These are phyloP conservation scores for Drosophila repletoides DNA, from an alignment of 1,140 invertebrate genomes.

Conservation along the genomic window DNA sequence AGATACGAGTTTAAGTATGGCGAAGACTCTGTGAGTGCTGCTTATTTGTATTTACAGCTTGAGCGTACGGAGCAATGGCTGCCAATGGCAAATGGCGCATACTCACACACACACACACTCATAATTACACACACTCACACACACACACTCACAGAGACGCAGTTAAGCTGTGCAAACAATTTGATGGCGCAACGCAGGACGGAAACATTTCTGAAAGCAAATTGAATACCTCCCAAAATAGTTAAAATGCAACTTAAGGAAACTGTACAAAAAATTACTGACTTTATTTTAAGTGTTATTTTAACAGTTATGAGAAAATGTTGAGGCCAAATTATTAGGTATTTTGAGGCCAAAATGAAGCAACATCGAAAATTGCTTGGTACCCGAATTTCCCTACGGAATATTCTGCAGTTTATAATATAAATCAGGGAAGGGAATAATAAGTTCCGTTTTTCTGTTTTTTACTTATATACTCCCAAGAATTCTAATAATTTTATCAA, in stretches of 20 bases:
- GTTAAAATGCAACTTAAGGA: conserved; percentile 19
- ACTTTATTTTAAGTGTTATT: conserved; percentile 10
- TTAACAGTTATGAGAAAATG: no score
- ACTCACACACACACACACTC: conserved; percentile 28
- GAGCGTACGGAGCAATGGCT: conserved; percentile 46
- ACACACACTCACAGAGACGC: not conserved
- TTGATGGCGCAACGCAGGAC: conserved; percentile 37
- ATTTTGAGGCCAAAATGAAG: no score
- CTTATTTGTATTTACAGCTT: conserved; percentile 62
- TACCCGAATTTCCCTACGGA: no score
- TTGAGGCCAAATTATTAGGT: no score
- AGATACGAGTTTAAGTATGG: not conserved
- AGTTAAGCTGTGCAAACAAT: conserved; percentile 66
- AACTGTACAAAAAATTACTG: not conserved
- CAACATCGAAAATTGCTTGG: no score
- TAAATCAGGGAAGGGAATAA: no score
- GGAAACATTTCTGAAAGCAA: conserved; percentile 26
- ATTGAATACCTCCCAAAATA: conserved; percentile 17
- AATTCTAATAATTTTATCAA: no score
- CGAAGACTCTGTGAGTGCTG: conserved; percentile 12
- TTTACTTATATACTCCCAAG: no score
- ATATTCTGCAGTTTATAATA: no score
- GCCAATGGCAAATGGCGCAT: conserved; percentile 49
- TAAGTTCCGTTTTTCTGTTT: no score
- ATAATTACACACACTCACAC: not conserved